Base-by-base conservation (phyloP, 2,113 vertebrate genomes). In the Gymnarchus niloticus region DNA sequence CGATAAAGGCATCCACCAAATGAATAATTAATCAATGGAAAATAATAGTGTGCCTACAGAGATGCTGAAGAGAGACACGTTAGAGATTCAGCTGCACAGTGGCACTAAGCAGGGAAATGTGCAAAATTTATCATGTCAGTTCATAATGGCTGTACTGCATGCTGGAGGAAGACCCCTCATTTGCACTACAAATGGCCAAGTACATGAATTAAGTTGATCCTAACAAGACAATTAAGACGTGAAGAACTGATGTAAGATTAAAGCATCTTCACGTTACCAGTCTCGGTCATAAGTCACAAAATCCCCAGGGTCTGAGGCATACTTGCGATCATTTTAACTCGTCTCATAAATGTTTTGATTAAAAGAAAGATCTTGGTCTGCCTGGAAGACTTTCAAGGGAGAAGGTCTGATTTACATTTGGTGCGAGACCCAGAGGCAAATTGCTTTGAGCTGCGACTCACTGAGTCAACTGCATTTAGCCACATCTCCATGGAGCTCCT, bases 301-400 rank as follows among this genome's bases (percentile, higher is more conserved):
- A 87, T 89, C 90, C 81, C 86, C 52, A 56, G 88, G 89, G 88
- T 78, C 86, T 87, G 23, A 25, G 82, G 61, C 85, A 88, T 89
- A 87, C 87, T 65, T 86, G 86, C 86, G 80, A 86, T 87, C 82
- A 87, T 87, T 89, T 90, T 84, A 85, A 73, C 87, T 88, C 82
- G 88, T 91, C 84, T 90, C 89, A 89, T 91, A 90, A 90, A 88
- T 90, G 91, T 89, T 88, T 89, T 89, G 89, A 89, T 91, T 89
- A 87, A 92, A 93, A 91, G 87, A 88, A 85, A 90, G 87, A 86
- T 90, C 81, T 85, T 59, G 87, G 87, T 85, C 87, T 54, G 56
- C 88, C 91, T 87, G 54, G 59, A 86, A 88, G 91, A 87, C 86
- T 90, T 87, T 87, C 28, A n/a, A 56, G 69, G 85, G 88, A 86